These are phyloP conservation scores for Gymnobelideus leadbeateri DNA, from an alignment of 2,113 vertebrate genomes.

Conservation along the genomic window DNA sequence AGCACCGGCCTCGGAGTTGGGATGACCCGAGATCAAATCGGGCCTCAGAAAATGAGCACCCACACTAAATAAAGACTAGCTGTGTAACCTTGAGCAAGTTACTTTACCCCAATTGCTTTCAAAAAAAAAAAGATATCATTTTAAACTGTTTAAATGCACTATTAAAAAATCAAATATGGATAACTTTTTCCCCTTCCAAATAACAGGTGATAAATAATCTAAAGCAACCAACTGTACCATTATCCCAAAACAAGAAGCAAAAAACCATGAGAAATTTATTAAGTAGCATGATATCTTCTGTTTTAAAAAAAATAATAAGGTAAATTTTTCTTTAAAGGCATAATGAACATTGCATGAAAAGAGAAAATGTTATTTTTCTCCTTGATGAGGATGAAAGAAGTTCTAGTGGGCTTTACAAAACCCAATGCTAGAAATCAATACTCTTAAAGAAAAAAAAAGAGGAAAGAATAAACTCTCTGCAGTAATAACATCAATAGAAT, in stretches of 20 bases:
- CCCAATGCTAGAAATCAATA: conserved; percentile 14
- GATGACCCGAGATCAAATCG: too few relatives aligned
- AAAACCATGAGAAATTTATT: not conserved
- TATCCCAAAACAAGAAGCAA: conserved; percentile 36
- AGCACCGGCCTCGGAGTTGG: too few relatives aligned
- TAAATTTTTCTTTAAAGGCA: not conserved
- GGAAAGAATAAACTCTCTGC: not conserved
- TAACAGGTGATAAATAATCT: not conserved
- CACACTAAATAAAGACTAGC: too few relatives aligned
- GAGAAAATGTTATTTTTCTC: not conserved
- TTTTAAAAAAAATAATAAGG: not conserved
- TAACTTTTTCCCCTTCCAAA: not conserved
- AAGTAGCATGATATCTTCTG: not conserved
- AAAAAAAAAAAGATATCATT: not conserved
- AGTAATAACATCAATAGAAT: conserved; percentile 10
- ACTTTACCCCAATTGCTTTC: too few relatives aligned
- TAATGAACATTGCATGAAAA: not conserved
- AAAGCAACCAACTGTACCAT: conserved; percentile 17
- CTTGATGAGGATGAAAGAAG: not conserved
- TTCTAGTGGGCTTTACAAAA: conserved; percentile 48
- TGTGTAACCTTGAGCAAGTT: too few relatives aligned
- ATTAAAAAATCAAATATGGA: conserved; percentile 26
- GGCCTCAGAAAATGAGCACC: too few relatives aligned
- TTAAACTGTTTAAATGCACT: not conserved
- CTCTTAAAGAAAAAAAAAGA: conserved; percentile 49